Percentiles rank a stretch among this genome's conserved stretches.
These are phyloP conservation scores for Avahi laniger DNA, from an alignment of 2,797 vertebrate species.

Conservation along the genomic window DNA sequence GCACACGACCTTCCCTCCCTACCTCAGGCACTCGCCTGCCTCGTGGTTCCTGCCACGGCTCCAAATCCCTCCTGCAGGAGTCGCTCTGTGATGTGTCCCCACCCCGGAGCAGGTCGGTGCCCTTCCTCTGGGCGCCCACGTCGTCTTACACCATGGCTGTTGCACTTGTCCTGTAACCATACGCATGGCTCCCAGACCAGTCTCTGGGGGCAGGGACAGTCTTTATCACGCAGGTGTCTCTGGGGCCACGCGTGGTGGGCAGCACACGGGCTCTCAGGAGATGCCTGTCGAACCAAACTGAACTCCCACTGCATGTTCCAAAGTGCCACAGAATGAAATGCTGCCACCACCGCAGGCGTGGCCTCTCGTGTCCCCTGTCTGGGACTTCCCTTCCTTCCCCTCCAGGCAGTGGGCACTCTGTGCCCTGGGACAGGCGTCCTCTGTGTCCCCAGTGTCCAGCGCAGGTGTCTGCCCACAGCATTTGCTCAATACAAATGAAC, in stretches of 20 bases:
- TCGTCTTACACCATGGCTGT: rapidly evolving
- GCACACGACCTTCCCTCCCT: background rate
- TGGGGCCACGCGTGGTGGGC: rapidly evolving
- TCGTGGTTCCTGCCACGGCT: rapidly evolving
- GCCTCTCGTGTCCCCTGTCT: background rate
- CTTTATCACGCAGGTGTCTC: background rate
- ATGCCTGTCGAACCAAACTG: background rate
- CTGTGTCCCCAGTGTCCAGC: rapidly evolving
- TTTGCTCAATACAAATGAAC: background rate
- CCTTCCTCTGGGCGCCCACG: background rate
- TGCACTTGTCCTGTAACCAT: background rate
- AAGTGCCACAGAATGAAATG: background rate
- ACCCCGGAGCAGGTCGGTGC: rapidly evolving
- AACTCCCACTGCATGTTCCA: background rate
- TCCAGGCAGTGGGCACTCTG: background rate
- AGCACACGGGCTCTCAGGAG: background rate
- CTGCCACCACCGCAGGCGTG: rapidly evolving
- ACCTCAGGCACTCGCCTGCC: background rate
- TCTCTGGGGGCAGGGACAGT: background rate
- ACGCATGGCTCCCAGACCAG: rapidly evolving
- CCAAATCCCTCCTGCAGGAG: background rate
- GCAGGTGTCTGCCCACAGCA: background rate
- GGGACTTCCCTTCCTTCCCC: background rate
- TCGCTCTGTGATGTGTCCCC: background rate
- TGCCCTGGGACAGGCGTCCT: background rate